Evolutionary conservation across 2,797 vertebrate genomes (phyloP), one percentile per base, ranked within the genome.

Genomic region (Cyprinella venusta): DNA sequence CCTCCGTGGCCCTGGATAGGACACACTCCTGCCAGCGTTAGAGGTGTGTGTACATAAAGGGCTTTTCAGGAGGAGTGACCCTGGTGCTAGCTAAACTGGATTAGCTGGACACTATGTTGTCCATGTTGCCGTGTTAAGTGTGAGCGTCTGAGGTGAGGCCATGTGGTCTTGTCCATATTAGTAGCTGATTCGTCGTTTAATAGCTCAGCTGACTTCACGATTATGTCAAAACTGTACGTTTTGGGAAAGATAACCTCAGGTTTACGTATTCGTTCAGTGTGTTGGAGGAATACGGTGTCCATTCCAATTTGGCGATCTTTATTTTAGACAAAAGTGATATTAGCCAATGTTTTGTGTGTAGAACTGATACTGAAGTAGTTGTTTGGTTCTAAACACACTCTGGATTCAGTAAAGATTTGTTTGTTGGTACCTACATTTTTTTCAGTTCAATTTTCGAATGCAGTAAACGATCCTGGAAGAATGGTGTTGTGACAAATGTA

Each of bases 41-140:
- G 38, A 74, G 76, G 65, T 72, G 75, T 68, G 52, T 84, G 68
- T 36, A 56, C 63, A 54, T 61, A 69, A 36, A 65, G 42, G 56
- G 63, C 50, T 81, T 85, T 69, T 70, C 54, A 33, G 79, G 24
- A 70, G 36, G 45, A 42, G 36, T 81, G 79, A 70, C 76, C 63
- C 78, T 64, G 33, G 40, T 77, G 76, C 15, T 65, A 40, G 72
- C 61, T 82, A 42, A 79, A 79, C 72, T 86, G 76, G 81, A 80
- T 75, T 69, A 76, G 50, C 61, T 24, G 63, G 81, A 69, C 72
- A 76, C 81, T 68, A 42, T 59, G 72, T 82, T 81, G 21, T 69
- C 48, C 13, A 38, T 76, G 45, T 30, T 76, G 48, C 48, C 1
- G 59, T 76, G 70, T 69, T 42, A 52, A 68, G 63, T 76, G 78